phyloP scores from a whole-genome alignment of 2,113 vertebrate species.

The Greenwoodochromis staneri region DNA sequence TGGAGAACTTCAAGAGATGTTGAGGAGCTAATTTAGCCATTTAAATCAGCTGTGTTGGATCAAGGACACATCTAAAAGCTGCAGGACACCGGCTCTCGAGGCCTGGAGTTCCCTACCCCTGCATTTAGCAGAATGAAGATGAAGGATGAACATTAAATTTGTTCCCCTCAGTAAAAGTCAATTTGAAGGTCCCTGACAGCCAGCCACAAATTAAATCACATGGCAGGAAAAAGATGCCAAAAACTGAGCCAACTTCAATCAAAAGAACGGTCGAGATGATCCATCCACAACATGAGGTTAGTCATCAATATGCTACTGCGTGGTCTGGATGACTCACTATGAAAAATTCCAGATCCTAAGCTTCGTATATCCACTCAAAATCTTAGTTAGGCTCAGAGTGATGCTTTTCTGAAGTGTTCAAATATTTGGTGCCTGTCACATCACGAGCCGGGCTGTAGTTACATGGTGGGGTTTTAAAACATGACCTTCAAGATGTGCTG shows the following conservation, averaged over 20 bases:
- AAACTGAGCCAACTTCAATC: not conserved
- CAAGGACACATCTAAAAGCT: not conserved
- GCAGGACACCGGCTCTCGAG: not conserved
- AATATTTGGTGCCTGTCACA: not conserved
- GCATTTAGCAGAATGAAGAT: not conserved
- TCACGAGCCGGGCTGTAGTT: accelerated
- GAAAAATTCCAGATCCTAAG: not conserved
- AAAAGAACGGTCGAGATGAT: not conserved
- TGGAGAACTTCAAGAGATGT: not conserved
- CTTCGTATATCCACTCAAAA: not conserved
- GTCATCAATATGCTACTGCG: not conserved
- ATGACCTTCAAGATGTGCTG: not conserved
- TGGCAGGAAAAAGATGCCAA: not conserved
- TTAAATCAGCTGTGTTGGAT: not conserved
- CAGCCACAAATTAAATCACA: not conserved
- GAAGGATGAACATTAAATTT: not conserved
- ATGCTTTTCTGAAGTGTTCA: not conserved
- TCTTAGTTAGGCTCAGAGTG: not conserved
- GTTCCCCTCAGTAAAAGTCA: not conserved
- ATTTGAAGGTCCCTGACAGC: not conserved
- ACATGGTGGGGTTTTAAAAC: not conserved
- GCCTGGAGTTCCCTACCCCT: not conserved
- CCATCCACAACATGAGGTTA: not conserved
- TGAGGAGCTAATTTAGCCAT: not conserved
- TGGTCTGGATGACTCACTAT: not conserved